Evolutionary conservation across 2,888 invertebrate species (phyloP).

Genomic region (Scaeva pyrastri): DNA sequence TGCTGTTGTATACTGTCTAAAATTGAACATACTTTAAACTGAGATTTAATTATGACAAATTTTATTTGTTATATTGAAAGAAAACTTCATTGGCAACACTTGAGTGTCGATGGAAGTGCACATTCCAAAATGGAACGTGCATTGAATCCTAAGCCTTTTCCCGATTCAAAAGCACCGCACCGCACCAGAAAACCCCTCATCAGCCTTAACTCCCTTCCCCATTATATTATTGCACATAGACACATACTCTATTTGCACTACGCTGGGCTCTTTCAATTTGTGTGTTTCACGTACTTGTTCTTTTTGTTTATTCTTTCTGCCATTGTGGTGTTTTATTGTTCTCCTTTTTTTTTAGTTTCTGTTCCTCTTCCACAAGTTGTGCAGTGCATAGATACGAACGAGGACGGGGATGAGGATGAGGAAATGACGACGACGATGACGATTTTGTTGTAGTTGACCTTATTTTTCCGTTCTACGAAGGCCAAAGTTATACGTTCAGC

Average conservation of each 20-base stretch:
- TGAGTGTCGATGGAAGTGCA: conserved; percentile 21
- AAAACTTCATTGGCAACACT: too few species aligned
- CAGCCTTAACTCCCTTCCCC: conserved; percentile 47
- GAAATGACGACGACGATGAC: conserved; percentile 3
- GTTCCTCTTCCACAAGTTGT: conserved; percentile 14
- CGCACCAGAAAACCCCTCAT: conserved; percentile 5
- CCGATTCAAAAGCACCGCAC: conserved; percentile 24
- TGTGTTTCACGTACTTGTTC: conserved; percentile 47
- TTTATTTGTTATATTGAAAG: too few species aligned
- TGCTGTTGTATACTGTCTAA: too few species aligned
- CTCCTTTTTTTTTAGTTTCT: conserved; percentile 17
- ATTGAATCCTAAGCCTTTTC: conserved; percentile 54
- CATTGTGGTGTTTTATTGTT: conserved; percentile 71
- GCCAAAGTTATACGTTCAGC: conserved; percentile 64
- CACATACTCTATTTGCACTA: conserved; percentile 67
- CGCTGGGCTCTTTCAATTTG: conserved; percentile 66
- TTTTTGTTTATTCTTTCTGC: conserved; percentile 61
- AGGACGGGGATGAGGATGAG: conserved; percentile 12
- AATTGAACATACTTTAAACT: too few species aligned
- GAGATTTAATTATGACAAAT: too few species aligned
- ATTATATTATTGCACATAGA: conserved; percentile 69
- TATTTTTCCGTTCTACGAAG: conserved; percentile 70
- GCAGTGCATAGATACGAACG: neutral
- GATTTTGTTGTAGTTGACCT: conserved; percentile 72
- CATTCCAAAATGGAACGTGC: conserved; percentile 66